Evolutionary conservation across 2,888 invertebrate species (phyloP), one percentile per base, ranked within the genome.

Genomic region (Metallyticus violacea): DNA sequence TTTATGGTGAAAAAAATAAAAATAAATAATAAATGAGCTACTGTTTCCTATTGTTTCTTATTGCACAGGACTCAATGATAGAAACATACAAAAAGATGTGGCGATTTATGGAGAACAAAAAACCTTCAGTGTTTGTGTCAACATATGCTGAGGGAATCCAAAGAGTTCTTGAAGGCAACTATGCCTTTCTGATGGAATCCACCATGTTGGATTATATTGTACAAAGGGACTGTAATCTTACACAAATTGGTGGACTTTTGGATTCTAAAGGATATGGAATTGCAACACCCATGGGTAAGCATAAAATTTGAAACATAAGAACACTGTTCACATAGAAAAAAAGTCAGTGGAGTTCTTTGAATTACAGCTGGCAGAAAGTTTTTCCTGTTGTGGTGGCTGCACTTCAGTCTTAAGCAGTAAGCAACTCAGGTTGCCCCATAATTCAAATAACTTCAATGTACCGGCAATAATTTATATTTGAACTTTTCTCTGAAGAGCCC

Each of bases 121-220:
- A 94, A 89, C 94, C 95, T 0, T 93, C 94, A 0, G 95, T 96
- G 0, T 96, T 97, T 90, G 96, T 96, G 0, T 93, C 94, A 0
- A 95, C 95, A 0, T 97, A 96, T 90, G 95, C 95, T 90, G 94
- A 96, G 89, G 97, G 97, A 0, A 95, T 97, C n/a, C 93, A 94
- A 84, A 92, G 95, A 87, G 97, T 97, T 0, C 92, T 95, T 83
- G 94, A 95, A 89, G 96, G 95, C 4, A 95, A 97, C 91, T 98
- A 97, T 91, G 98, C 98, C 28, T 98, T 96, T 90, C 93, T 98
- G 29, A 97, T 97, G 96, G 98, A 98, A 91, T 97, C 97, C 1
- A 96, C 97, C 0, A 97, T 96, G 94, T 92, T 97, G 77, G 97
- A 98, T 91, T 98, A 97, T 91, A 94, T 94, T 88, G 95, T 96